Evolutionary conservation across 2,797 vertebrate species (phyloP), one percentile per base, ranked within the genome.

Genomic region (Trematomus bernacchii): DNA sequence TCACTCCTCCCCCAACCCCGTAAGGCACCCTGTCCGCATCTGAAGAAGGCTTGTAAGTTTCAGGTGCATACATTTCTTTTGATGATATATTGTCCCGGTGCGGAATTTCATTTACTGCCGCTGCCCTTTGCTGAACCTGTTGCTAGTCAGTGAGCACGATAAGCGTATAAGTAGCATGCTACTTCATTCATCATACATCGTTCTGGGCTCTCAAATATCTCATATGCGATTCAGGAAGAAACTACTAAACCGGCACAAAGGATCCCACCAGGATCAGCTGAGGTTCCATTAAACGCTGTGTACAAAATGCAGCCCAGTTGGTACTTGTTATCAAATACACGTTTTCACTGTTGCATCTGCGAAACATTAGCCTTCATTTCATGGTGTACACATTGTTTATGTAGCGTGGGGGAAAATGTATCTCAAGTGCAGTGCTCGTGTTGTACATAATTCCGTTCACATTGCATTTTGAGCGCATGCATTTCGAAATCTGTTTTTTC

Each of bases 121-220:
- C 93, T 98, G 97, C 96, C 98, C 98, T 98, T 97, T 97, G 96
- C 96, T 97, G 98, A 99, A 99, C 98, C 97, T 99, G 97, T 98
- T 98, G 97, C 97, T 97, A 97, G 96, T 97, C 97, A 96, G 95
- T 93, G 96, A 98, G 96, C 96, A 97, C 96, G 97, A 99, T 98
- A 98, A 99, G 97, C 97, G 95, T 96, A 97, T 98, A 98, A 99
- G 97, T 96, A 97, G 96, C 96, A 95, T 94, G 94, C 95, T 94
- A 95, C 96, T 98, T 98, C 97, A 99, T 99, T 99, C 96, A 99
- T 99, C 98, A 98, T 97, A 96, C 95, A 96, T 97, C 96, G 95
- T 96, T 97, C 96, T 95, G 96, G 96, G 96, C 96, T 96, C 96
- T 97, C 96, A 96, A 96, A 96, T 97, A 97, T 97, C 97, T 97